Conservation (phyloP, 2,888 invertebrate genomes). For the Leptura quadrifasciata region DNA sequence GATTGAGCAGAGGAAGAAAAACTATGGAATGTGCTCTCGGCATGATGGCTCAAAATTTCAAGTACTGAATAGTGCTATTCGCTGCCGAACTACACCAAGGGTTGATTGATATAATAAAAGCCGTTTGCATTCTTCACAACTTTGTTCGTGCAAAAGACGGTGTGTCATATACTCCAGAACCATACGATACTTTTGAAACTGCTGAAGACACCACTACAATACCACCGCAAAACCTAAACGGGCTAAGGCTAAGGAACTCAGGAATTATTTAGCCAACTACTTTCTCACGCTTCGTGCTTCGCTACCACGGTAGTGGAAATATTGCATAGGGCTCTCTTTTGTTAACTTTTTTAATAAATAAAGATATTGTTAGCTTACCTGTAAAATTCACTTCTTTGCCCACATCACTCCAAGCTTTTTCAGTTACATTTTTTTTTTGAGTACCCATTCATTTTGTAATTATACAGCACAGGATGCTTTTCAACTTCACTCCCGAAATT, state of each 20-base stretch:
- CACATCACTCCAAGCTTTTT: background rate
- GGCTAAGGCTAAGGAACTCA: background rate
- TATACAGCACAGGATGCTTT: no score
- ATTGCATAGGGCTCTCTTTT: no score
- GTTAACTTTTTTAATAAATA: background rate
- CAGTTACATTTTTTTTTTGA: background rate
- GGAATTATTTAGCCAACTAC: background rate
- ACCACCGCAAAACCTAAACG: background rate
- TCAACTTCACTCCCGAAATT: no score
- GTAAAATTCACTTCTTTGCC: background rate
- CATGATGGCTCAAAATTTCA: background rate
- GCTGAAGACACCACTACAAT: background rate
- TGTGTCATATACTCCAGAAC: background rate
- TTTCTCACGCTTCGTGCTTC: background rate
- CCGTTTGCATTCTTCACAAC: background rate
- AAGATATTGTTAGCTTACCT: background rate
- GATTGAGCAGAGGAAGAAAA: background rate
- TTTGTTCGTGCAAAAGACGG: background rate
- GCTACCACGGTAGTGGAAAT: background rate
- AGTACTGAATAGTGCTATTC: background rate
- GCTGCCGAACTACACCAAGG: background rate
- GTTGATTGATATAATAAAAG: background rate
- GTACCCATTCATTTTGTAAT: no score
- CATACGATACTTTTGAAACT: background rate
- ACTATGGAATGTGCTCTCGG: background rate